phyloP scores from a whole-genome alignment of 2,888 invertebrate species.

The Limnephilus auricula region DNA sequence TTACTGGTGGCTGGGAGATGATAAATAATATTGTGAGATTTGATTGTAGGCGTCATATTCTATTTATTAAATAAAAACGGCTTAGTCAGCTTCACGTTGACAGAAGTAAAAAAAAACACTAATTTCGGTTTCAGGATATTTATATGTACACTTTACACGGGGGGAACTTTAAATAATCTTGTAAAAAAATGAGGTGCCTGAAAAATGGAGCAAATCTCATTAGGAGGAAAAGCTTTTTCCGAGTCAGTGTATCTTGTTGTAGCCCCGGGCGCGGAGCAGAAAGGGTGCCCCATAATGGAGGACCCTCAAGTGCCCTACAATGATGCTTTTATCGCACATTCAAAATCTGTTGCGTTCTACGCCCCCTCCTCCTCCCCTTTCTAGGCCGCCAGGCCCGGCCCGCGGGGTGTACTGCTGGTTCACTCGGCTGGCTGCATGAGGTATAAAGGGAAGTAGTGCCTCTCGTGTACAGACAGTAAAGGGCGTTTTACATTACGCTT shows the following conservation, averaged over 20 bases:
- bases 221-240: constrained; percentile 43
- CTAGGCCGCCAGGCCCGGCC: no score
- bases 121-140: not conserved
- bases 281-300: constrained; percentile 41
- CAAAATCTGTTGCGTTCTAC: constrained; percentile 54
- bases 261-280: not conserved
- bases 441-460: not conserved
- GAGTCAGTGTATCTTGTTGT: not conserved
- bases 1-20: not conserved
- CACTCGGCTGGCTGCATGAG: no score
- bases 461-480: not conserved
- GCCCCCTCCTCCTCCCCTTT: not conserved
- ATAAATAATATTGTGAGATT: not conserved
- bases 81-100: not conserved
- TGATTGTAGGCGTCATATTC: not conserved
- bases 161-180: not conserved
- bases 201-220: constrained; percentile 34
- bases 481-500: no score
- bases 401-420: not conserved
- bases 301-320: constrained; percentile 45
- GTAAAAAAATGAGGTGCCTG: not conserved
- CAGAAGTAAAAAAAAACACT: not conserved
- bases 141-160: not conserved
- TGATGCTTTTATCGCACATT: constrained; percentile 55
- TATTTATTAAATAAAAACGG: not conserved